Evolutionary conservation across 2,797 vertebrate genomes (phyloP).

Genomic region (Lagorchestes hirsutus): DNA sequence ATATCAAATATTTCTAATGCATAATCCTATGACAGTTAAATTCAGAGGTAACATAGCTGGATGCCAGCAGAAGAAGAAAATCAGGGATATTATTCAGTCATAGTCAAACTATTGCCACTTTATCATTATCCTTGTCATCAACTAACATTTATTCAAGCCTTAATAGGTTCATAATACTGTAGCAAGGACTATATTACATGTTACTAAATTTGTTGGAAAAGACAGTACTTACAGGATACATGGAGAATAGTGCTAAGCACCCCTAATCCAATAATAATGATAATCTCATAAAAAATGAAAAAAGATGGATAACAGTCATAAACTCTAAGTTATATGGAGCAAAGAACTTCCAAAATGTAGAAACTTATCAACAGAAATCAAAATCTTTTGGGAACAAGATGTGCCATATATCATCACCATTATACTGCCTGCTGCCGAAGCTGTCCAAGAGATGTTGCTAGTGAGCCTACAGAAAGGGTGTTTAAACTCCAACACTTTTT

Average conservation of each 20-base stretch:
- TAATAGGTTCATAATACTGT: background rate
- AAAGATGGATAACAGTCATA: background rate
- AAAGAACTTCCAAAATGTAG: background rate
- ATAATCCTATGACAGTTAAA: background rate
- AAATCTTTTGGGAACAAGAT: background rate
- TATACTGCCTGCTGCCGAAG: background rate
- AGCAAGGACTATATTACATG: background rate
- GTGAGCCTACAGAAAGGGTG: background rate
- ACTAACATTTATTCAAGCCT: background rate
- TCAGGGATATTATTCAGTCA: background rate
- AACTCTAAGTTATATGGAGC: background rate
- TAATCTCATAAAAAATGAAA: background rate
- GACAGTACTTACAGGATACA: background rate
- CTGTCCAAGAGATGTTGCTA: background rate
- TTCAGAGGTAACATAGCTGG: background rate
- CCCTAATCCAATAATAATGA: background rate
- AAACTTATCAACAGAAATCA: background rate
- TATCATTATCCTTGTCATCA: background rate
- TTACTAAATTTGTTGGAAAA: slow-evolving; percentile 6
- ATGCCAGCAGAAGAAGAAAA: background rate
- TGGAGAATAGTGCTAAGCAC: background rate
- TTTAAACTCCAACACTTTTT: background rate
- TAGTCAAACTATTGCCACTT: background rate
- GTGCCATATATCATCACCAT: background rate
- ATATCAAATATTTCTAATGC: background rate